A percentile compares a stretch with the other conserved stretches of the same genome.
Evolutionary conservation across 2,113 vertebrate species (phyloP).

Genomic region (Sclerurus mexicanus): DNA sequence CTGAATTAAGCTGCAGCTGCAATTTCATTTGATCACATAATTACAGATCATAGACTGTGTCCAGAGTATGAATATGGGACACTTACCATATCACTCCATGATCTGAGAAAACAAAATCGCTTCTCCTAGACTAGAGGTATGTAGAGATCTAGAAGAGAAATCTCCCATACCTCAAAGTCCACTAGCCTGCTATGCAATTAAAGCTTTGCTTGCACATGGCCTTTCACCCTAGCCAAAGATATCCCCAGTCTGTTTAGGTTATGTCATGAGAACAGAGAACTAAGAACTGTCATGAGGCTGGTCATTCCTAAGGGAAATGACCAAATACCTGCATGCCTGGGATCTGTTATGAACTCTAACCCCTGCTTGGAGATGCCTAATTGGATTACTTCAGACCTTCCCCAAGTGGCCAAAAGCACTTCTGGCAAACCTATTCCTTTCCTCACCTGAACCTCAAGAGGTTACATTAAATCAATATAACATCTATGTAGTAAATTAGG

Average conservation of each 20-base stretch:
- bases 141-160: neutral
- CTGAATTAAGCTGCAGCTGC: neutral
- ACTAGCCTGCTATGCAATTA: neutral
- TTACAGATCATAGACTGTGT: neutral
- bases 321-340: neutral
- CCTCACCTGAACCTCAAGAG: neutral
- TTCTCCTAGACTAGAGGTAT: neutral
- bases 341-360: neutral
- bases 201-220: neutral
- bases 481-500: neutral
- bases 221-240: neutral
- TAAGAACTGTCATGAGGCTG: neutral
- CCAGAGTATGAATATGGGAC: neutral
- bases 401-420: neutral
- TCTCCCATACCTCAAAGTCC: neutral
- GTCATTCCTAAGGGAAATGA: neutral
- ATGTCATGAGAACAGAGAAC: neutral
- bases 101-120: neutral
- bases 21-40: neutral
- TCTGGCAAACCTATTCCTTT: neutral
- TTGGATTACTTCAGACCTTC: neutral
- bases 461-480: neutral
- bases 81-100: neutral
- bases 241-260: neutral
- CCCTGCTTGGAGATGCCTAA: neutral